These are phyloP conservation scores for Actinostola sp. DNA, from an alignment of 92 coral and sea anemone genomes.

Conservation along the genomic window DNA sequence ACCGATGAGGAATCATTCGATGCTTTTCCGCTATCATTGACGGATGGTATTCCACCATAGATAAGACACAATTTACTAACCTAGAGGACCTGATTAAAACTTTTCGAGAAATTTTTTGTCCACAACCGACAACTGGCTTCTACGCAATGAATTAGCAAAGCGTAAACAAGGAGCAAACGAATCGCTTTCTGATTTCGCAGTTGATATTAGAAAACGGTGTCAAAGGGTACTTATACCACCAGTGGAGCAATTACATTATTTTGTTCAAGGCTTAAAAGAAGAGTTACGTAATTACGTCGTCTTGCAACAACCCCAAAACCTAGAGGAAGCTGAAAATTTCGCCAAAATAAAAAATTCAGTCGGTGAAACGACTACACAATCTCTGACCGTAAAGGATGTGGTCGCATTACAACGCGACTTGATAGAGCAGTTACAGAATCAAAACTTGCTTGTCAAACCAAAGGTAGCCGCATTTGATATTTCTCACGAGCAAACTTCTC, in stretches of 20 bases:
- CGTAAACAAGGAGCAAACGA: conserved; percentile 3
- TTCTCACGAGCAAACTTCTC: too few relatives aligned
- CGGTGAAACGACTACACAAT: too few relatives aligned
- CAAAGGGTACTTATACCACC: conserved; percentile 4
- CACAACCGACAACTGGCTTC: background rate
- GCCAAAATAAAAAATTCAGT: conserved; percentile 6
- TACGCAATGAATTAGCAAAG: conserved; percentile 14
- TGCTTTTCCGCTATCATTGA: conserved; percentile 1
- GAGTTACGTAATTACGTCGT: background rate
- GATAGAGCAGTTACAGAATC: too few relatives aligned
- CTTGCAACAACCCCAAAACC: background rate
- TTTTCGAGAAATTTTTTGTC: conserved; percentile 2
- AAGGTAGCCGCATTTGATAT: too few relatives aligned
- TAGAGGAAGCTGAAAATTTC: background rate
- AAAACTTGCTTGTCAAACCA: too few relatives aligned
- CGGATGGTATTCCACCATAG: background rate
- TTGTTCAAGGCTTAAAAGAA: background rate
- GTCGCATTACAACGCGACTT: too few relatives aligned
- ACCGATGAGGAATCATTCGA: background rate
- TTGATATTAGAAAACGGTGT: conserved; percentile 14
- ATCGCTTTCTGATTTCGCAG: background rate
- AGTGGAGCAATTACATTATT: background rate
- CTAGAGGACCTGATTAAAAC: background rate
- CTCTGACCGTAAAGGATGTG: too few relatives aligned
- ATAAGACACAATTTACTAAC: background rate